Evolutionary conservation across 1,140 invertebrate genomes (phyloP).

Genomic region (Lasaia peninsularis): DNA sequence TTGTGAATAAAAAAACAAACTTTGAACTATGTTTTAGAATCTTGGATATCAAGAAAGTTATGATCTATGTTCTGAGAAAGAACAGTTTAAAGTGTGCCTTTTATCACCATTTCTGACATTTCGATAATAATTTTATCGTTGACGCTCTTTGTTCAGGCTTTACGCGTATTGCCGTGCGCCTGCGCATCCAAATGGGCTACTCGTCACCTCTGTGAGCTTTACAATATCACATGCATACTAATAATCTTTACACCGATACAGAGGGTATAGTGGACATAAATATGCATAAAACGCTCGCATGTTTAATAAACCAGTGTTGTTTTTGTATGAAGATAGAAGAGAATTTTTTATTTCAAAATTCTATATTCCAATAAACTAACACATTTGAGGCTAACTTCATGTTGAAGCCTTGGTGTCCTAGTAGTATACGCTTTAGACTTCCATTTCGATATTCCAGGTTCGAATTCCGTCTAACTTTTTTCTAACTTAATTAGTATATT

Average conservation of each 20-base stretch:
- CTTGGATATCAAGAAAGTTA: too few species aligned
- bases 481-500: too few species aligned
- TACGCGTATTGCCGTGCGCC: slow-evolving; percentile 34
- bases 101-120: slow-evolving; percentile 47
- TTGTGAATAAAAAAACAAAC: too few species aligned
- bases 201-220: slow-evolving; percentile 57
- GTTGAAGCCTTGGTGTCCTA: too few species aligned
- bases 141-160: slow-evolving; percentile 36
- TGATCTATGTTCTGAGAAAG: not conserved
- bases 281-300: slow-evolving; percentile 6
- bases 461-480: too few species aligned
- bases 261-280: not conserved
- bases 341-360: not conserved
- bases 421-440: too few species aligned
- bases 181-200: slow-evolving; percentile 56
- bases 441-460: too few species aligned
- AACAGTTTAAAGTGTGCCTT: slow-evolving; percentile 24
- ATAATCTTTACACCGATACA: slow-evolving; percentile 23
- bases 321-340: not conserved
- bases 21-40: too few species aligned
- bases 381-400: too few species aligned
- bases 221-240: slow-evolving; percentile 61
- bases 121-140: slow-evolving; percentile 47
- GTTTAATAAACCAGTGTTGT: slow-evolving; percentile 21
- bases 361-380: not conserved